Evolutionary conservation across 2,888 invertebrate species (phyloP), one percentile per base, ranked within the genome.

Genomic region (Mechanitis messenoides): DNA sequence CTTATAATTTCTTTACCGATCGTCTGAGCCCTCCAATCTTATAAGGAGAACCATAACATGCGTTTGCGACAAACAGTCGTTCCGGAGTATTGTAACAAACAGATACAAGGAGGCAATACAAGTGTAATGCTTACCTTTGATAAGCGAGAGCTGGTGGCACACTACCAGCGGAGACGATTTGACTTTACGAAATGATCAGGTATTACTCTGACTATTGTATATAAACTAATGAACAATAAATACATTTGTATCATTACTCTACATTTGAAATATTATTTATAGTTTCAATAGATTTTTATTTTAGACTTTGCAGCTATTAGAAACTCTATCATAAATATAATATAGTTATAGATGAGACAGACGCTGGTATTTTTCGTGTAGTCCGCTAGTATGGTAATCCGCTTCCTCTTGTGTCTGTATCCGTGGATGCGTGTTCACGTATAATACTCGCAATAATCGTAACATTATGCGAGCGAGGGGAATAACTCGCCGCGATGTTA

Each of bases 391-490:
- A 11, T 3, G 1, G 20, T 6, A 3, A 31, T 5, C 58, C 66
- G 66, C 66, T 60, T 11, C 5, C 55, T 53, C 59, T 31, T 38
- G 33, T 63, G 20, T 56, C 6, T 20, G 50, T 58, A 12, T 11
- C 33, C 45, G 46, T 47, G 62, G 57, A 56, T 63, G 68, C 69
- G 63, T 68, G 69, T 68, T 69, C 75, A 71, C 74, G 74, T 74
- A 75, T 71, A 70, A 73, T 70, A 67, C 68, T 62, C 60, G 70
- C 70, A 71, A 76, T 78, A 77, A 77, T 74, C 68, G 72, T 75
- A 70, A 73, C 75, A 76, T 77, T 74, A 72, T 69, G 71, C 69
- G 68, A 66, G 71, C 62, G 61, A 65, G 69, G 67, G 69, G 66
- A 58, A 66, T 66, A 61, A 68, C 68, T 68, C 65, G 59, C 63